phyloP scores from a whole-genome alignment of 2,797 vertebrate species.

The Myotis vivesi region DNA sequence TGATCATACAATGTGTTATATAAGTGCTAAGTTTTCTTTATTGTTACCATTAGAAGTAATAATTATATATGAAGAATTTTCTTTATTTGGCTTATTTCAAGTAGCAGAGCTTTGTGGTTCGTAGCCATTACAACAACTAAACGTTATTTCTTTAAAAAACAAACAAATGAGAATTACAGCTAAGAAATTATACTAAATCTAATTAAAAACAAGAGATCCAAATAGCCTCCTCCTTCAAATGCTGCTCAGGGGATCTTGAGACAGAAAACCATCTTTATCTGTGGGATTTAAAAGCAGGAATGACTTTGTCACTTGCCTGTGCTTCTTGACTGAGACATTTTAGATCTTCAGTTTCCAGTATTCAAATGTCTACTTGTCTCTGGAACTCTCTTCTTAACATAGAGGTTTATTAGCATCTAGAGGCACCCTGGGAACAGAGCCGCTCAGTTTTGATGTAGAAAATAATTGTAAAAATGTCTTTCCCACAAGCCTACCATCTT shows the following conservation, averaged over 20 bases:
- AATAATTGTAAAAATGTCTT: slow-evolving; percentile 26
- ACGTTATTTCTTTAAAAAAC: slow-evolving; percentile 47
- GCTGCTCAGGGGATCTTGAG: slow-evolving; percentile 3
- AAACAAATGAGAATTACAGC: slow-evolving; percentile 61
- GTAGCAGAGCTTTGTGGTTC: slow-evolving; percentile 62
- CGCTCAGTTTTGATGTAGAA: slow-evolving; percentile 25
- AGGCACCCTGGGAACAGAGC: background rate
- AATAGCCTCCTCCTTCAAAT: background rate
- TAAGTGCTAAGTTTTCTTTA: slow-evolving; percentile 27
- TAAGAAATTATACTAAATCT: slow-evolving; percentile 57
- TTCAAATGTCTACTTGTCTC: slow-evolving; percentile 15
- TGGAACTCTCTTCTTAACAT: background rate
- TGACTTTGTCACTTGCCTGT: slow-evolving; percentile 13
- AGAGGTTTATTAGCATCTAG: background rate
- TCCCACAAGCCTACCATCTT: background rate
- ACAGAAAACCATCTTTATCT: slow-evolving; percentile 40
- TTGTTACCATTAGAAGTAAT: slow-evolving; percentile 43
- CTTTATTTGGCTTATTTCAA: slow-evolving; percentile 62
- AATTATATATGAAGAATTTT: slow-evolving; percentile 47
- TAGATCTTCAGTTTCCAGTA: background rate
- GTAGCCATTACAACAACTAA: slow-evolving; percentile 45
- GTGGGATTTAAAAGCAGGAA: slow-evolving; percentile 40
- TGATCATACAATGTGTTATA: background rate
- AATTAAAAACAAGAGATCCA: slow-evolving; percentile 56
- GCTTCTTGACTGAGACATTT: slow-evolving; percentile 4